Evolutionary conservation across 2,113 vertebrate genomes (phyloP).

Genomic region (Brachypteracias leptosomus): DNA sequence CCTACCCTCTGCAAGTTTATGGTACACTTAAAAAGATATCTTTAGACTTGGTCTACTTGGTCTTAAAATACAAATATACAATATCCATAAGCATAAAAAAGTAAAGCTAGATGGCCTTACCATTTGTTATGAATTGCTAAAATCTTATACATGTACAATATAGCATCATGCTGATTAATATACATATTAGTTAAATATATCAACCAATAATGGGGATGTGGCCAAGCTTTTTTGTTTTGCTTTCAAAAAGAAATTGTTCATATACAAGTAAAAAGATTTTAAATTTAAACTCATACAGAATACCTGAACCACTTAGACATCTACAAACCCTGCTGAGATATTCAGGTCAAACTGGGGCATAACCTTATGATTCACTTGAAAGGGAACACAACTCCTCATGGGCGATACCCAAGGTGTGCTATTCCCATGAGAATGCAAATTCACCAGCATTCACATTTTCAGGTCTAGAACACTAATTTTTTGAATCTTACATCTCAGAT

Average conservation of each 20-base stretch:
- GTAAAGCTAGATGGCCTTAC: conserved; percentile 71
- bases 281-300: neutral
- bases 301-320: neutral
- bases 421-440: neutral
- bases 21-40: conserved; percentile 52
- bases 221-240: conserved; percentile 4
- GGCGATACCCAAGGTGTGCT: neutral
- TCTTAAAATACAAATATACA: conserved; percentile 77
- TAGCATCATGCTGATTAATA: conserved; percentile 70
- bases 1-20: conserved; percentile 29
- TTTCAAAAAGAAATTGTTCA: conserved; percentile 7
- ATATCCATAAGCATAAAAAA: conserved; percentile 70
- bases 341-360: neutral
- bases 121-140: conserved; percentile 67
- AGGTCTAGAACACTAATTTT: neutral
- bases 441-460: conserved; percentile 43
- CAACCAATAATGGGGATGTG: neutral
- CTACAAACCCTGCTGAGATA: neutral
- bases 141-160: conserved; percentile 72
- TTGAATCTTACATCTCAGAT: neutral
- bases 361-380: neutral
- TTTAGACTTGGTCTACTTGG: conserved; percentile 73
- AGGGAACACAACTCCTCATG: neutral
- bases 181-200: conserved; percentile 58
- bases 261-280: conserved; percentile 1